Conservation (phyloP, 2,113 vertebrate genomes). For the Pterophyllum scalare region DNA sequence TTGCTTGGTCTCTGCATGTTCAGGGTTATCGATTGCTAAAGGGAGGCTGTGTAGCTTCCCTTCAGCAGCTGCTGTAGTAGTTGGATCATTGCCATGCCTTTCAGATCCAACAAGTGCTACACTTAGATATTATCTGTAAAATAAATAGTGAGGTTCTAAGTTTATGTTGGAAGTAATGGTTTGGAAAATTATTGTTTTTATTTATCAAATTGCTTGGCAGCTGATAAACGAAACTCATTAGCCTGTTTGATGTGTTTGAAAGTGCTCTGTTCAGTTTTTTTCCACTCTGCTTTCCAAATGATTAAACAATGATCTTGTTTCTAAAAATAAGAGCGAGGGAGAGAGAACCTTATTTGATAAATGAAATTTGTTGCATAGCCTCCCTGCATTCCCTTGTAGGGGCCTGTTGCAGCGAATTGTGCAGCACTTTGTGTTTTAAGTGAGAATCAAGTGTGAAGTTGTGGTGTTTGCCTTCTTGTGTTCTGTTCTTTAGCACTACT, state of each 20-base stretch:
- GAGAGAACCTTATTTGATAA: conserved; percentile 32
- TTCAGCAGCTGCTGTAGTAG: conserved; percentile 27
- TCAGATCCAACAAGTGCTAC: conserved; percentile 1
- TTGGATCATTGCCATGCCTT: conserved; percentile 11
- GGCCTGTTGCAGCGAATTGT: conserved; percentile 24
- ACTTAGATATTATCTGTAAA: conserved; percentile 11
- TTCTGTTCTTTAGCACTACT: not conserved
- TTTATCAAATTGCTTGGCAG: not conserved
- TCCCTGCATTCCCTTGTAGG: conserved; percentile 57
- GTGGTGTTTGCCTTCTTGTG: not conserved
- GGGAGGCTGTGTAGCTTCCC: not conserved
- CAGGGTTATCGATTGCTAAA: conserved; percentile 34
- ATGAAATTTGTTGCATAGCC: conserved; percentile 42
- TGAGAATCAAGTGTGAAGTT: conserved; percentile 8
- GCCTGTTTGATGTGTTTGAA: not conserved
- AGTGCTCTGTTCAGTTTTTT: not conserved
- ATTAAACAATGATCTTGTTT: conserved; percentile 38
- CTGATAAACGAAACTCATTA: not conserved
- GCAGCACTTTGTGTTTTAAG: conserved; percentile 2
- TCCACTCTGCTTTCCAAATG: not conserved
- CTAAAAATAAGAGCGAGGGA: conserved; percentile 53
- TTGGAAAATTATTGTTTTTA: not conserved
- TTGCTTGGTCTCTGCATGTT: conserved; percentile 13
- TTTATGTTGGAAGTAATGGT: not conserved
- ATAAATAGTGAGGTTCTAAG: not conserved